phyloP scores from a whole-genome alignment of 2,888 invertebrate species.

The Melanostoma scalare region DNA sequence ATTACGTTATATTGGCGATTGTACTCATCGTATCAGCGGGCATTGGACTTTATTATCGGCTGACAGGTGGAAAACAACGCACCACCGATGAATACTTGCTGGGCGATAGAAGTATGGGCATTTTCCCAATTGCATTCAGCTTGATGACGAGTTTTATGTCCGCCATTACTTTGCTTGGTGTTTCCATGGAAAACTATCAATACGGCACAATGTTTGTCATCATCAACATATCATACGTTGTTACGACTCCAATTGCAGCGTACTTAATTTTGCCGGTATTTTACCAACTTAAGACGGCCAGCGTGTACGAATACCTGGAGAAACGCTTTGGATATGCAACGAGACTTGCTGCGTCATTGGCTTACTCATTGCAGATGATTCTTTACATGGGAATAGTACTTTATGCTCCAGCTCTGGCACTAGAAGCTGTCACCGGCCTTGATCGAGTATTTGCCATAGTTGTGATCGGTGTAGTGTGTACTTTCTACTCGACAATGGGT shows the following conservation, averaged over 20 bases:
- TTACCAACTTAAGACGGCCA: conserved; percentile 91
- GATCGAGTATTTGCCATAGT: conserved; percentile 88
- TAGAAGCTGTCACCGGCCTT: conserved; percentile 93
- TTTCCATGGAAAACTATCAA: conserved; percentile 93
- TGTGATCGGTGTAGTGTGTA: conserved; percentile 87
- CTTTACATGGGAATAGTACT: conserved; percentile 95
- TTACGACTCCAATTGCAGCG: conserved; percentile 90
- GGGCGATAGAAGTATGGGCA: conserved; percentile 91
- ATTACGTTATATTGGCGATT: conserved; percentile 89
- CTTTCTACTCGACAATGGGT: conserved; percentile 93
- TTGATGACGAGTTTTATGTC: conserved; percentile 98
- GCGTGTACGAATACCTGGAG: conserved; percentile 96
- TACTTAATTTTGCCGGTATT: conserved; percentile 93
- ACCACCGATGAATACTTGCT: conserved; percentile 93
- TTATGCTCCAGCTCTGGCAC: conserved; percentile 95
- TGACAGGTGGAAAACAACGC: conserved; percentile 92
- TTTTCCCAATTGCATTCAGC: conserved; percentile 92
- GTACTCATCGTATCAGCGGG: conserved; percentile 88
- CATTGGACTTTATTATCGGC: conserved; percentile 92
- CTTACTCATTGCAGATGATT: conserved; percentile 94
- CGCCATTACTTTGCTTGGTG: conserved; percentile 93
- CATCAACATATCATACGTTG: conserved; percentile 89
- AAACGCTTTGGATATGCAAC: conserved; percentile 90
- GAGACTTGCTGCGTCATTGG: conserved; percentile 90
- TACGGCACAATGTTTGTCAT: conserved; percentile 91